Evolutionary conservation across 2,797 vertebrate genomes (phyloP), one percentile per base, ranked within the genome.

Genomic region (Poecile montanus): DNA sequence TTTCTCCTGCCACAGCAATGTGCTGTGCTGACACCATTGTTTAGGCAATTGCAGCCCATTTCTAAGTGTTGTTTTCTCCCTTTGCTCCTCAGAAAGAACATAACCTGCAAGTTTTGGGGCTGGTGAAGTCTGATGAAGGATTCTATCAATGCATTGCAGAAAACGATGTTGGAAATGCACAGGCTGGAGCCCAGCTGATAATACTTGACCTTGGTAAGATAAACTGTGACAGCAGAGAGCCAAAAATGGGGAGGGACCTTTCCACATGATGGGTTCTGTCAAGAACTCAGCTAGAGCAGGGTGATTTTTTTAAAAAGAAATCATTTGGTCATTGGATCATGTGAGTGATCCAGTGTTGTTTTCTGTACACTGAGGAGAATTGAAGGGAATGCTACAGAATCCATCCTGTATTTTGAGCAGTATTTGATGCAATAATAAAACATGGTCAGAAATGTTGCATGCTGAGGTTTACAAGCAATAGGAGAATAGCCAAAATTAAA

Each of bases 81-180:
- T 94, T 95, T 93, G n/a, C 94, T 86, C 51, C 82, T 96, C 91
- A 99, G 99, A 99, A 99, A 97, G 99, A 99, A 97, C 99, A 99
- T 97, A 98, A 99, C 97, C 98, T 99, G 95, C 99, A 99, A 97
- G 99, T 99, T 91, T 97, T 99, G 97, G 99, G 99, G 79, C 98
- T 99, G 92, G 99, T 99, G 97, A 99, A 99, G 95, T 99, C 99
- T 22, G 99, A 99, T 54, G 99, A 99, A 97, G 99, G 99, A 92
- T 99, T 99, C 98, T 99, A 99, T 97, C 99, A 99, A 89, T 99
- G 99, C 97, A 98, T 99, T 88, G 99, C 99, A 2, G 99, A 99
- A 97, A 99, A 99, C 10, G 99, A 99, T 74, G 99, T 97, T n/a
- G 99, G 99, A 60, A 99, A 99, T 96, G 97, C 98, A 40, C 99